phyloP scores from a whole-genome alignment of 2,797 vertebrate genomes.

The Pangasius djambal region DNA sequence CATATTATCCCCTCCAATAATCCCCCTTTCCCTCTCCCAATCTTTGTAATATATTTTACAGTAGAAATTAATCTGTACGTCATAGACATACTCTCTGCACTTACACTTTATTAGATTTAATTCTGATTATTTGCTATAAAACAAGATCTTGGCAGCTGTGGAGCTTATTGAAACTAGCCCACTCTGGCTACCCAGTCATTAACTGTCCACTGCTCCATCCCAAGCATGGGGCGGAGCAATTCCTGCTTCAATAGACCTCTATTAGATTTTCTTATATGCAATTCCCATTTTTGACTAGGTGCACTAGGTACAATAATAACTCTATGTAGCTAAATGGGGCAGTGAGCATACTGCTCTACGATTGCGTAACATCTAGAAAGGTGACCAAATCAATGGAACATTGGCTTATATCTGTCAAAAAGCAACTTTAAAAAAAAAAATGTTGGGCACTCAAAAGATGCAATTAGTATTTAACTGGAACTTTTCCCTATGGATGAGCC shows the following conservation, averaged over 20 bases:
- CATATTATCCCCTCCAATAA: neutral
- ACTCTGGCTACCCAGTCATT: neutral
- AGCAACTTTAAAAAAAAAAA: neutral
- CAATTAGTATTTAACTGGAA: neutral
- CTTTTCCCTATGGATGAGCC: neutral
- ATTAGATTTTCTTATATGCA: neutral
- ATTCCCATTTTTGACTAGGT: neutral
- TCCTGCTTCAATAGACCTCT: neutral
- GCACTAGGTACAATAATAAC: neutral
- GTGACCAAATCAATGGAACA: neutral
- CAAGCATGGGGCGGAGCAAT: neutral
- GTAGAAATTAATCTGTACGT: neutral
- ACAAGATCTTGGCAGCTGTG: neutral
- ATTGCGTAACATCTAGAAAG: neutral
- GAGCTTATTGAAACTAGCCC: neutral
- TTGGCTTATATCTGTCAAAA: neutral
- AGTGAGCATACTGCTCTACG: neutral
- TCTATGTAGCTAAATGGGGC: neutral
- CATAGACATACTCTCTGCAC: neutral
- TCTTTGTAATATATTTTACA: neutral
- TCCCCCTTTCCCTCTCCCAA: neutral
- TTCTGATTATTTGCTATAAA: neutral
- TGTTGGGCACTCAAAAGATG: too few species aligned
- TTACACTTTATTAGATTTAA: neutral
- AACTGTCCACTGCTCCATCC: neutral